Evolutionary conservation across 2,888 invertebrate genomes (phyloP).

Genomic region (Ophion obscuratus): DNA sequence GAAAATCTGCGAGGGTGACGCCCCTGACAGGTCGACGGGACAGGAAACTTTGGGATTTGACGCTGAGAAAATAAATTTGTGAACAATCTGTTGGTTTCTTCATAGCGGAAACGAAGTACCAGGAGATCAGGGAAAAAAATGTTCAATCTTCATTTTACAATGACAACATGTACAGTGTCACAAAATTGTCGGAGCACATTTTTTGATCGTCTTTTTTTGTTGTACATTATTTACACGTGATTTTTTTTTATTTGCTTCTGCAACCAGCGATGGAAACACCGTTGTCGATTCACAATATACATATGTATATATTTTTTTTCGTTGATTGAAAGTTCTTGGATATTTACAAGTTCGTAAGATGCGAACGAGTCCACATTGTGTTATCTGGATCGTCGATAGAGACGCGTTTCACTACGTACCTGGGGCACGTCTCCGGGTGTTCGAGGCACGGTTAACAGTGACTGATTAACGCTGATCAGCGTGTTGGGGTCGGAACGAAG

Average conservation of each 20-base stretch:
- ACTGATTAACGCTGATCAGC: conserved; percentile 80
- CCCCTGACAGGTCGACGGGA: conserved; percentile 7
- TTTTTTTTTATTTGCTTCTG: conserved; percentile 12
- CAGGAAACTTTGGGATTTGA: conserved; percentile 11
- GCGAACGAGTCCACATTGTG: background rate
- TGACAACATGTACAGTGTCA: conserved; percentile 21
- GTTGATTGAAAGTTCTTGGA: background rate
- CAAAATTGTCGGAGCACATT: conserved; percentile 43
- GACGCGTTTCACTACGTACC: conserved; percentile 83
- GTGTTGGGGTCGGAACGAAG: conserved; percentile 76
- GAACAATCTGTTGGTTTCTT: conserved; percentile 3
- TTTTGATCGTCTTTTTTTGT: conserved; percentile 2
- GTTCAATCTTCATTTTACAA: conserved; percentile 36
- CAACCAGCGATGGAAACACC: background rate
- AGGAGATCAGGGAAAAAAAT: conserved; percentile 20
- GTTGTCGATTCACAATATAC: background rate
- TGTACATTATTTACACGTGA: conserved; percentile 59
- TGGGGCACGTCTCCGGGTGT: conserved; percentile 89
- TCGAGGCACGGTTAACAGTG: conserved; percentile 87
- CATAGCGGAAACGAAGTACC: conserved; percentile 17
- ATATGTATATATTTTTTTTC: background rate
- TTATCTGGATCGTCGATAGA: conserved; percentile 65
- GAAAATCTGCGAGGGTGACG: background rate
- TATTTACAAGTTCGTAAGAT: conserved; percentile 16
- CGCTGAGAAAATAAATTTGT: conserved; percentile 5